Evolutionary conservation across 2,797 vertebrate genomes (phyloP), one percentile per base, ranked within the genome.

Genomic region (Fringilla coelebs): DNA sequence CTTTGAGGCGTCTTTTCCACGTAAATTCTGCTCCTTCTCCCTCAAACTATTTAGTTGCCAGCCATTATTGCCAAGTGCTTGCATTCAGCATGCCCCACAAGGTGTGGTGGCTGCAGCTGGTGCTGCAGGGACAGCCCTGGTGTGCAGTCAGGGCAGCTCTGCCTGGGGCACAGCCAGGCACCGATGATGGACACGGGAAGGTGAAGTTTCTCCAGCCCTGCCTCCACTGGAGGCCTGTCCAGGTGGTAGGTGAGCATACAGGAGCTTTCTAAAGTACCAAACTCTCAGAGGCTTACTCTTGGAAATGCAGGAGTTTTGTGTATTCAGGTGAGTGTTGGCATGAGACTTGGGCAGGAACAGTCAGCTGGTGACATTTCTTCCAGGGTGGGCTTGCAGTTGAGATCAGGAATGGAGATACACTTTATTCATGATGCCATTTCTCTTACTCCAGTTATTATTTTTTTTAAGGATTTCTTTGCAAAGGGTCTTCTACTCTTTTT

Each of bases 381-480:
- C 18, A 63, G 45, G 13, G 10, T 52, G 43, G 14, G 43, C 19
- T 72, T 57, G 31, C 55, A 71, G n/a, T 48, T 88, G 58, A 85
- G 54, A 28, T 52, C 36, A 3, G 41, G 43, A 57, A 88, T 52
- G 52, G 36, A 76, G 83, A 68, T 84, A 18, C 16, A 49, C 81
- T 96, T 93, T 85, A 82, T 86, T 96, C 63, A 74, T 45, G 60
- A 82, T 63, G 58, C 26, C 36, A 61, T 31, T 92, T 89, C 14
- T 58, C 41, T 68, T 93, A 78, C 84, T 94, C 90, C 79, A 90
- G 93, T 95, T 77, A 46, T 93, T 94, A 9, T 94, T 88, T 86
- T 85, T 97, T 93, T 95, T 90, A 95, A 97, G 92, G 93, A 94
- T 96, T 97, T 96, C 79, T 95, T 96, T 90, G 86, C 94, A 97